Evolutionary conservation across 2,113 vertebrate genomes (phyloP).

Genomic region (Indri indri): DNA sequence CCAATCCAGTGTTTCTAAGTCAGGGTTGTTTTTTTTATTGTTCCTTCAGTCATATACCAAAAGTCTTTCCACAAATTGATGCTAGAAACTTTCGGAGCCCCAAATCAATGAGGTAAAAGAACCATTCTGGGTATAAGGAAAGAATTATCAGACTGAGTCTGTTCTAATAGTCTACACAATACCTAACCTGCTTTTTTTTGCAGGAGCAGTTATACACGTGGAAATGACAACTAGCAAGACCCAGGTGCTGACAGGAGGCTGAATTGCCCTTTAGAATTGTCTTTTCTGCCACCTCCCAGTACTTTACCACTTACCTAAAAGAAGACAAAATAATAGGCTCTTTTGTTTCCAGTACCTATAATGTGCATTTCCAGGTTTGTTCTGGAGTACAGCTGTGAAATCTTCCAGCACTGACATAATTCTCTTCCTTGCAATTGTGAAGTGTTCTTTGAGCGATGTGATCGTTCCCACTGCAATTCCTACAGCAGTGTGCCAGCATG

Average conservation of each 20-base stretch:
- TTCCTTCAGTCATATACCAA: background rate
- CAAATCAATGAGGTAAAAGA: background rate
- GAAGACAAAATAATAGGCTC: conserved; percentile 73
- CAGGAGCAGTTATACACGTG: background rate
- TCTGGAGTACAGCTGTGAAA: conserved; percentile 69
- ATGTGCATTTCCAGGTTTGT: conserved; percentile 74
- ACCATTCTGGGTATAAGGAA: background rate
- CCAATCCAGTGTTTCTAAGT: background rate
- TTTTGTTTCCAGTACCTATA: conserved; percentile 65
- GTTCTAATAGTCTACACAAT: background rate
- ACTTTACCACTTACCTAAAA: conserved; percentile 74
- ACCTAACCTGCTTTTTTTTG: background rate
- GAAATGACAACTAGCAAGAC: conserved; percentile 44
- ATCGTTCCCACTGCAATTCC: conserved; percentile 55
- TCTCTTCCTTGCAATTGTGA: conserved; percentile 66
- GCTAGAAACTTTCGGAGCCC: background rate
- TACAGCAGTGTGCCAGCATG: conserved; percentile 45
- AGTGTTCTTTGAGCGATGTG: conserved; percentile 57
- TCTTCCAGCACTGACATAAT: conserved; percentile 63
- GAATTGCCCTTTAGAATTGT: conserved; percentile 62
- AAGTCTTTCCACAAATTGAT: background rate
- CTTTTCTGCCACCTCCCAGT: conserved; percentile 51
- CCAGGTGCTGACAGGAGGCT: conserved; percentile 43
- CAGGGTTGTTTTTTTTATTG: background rate
- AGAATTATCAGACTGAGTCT: background rate